Percentiles rank a stretch among this genome's conserved stretches.
These are phyloP conservation scores for Microvelia longipes DNA, from an alignment of 1,140 invertebrate genomes.

Conservation along the genomic window DNA sequence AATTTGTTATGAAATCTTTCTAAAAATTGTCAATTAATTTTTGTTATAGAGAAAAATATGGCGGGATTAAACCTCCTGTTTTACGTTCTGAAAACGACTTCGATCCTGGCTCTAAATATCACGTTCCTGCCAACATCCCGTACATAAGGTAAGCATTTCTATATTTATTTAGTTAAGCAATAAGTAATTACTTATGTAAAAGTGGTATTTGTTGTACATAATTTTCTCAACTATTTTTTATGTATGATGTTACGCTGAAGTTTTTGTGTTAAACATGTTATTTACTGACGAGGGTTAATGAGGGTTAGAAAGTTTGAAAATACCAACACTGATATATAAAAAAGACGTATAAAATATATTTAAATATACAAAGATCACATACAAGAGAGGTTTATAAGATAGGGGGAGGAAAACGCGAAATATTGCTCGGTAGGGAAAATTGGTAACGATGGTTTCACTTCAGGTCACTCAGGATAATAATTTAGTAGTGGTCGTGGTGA, in stretches of 20 bases:
- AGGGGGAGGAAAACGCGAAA: neutral
- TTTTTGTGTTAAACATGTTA: neutral
- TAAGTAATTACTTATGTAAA: neutral
- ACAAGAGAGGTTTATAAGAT: neutral
- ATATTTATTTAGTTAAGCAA: conserved; percentile 9
- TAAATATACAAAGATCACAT: conserved; percentile 3
- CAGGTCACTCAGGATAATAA: neutral
- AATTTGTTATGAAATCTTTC: no score
- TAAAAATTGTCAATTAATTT: no score
- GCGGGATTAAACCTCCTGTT: conserved; percentile 71
- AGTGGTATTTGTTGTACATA: neutral
- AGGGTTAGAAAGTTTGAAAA: no score
- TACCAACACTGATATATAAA: no score
- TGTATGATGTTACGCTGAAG: no score
- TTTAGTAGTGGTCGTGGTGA: conserved; percentile 22
- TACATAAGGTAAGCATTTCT: conserved; percentile 62
- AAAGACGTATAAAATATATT: conserved; percentile 3
- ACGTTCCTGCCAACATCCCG: conserved; percentile 75
- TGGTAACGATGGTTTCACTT: neutral
- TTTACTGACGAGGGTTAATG: no score
- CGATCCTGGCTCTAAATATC: conserved; percentile 80
- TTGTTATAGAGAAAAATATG: conserved; percentile 48
- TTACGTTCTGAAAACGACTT: conserved; percentile 73
- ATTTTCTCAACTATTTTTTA: neutral
- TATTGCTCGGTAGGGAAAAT: no score